Base-by-base conservation (phyloP, 1,140 invertebrate genomes). In the Apis dorsata region DNA sequence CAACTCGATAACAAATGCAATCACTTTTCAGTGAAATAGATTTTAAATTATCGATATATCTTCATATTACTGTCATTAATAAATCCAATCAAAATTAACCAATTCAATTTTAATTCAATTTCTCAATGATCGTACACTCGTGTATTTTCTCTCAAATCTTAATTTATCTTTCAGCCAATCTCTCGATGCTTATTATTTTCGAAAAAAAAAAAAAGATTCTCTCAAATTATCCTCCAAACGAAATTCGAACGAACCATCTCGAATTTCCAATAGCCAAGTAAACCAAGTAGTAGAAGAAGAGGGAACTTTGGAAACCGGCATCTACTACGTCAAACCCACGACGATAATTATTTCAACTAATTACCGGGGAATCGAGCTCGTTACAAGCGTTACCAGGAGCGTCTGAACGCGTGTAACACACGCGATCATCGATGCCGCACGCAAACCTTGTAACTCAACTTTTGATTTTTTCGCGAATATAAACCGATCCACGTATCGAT, bases 261-360 rank as follows among this genome's bases (percentile, higher is more conserved):
- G 19, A 51, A 65, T 15, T 65, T 44, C 17, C 63, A n/a, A 57
- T 68, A 60, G 69, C 51, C 28, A 24, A 8, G 60, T 53, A 21
- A 49, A 11, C 34, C 63, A 15, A 21, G 34, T 7, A 0, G 34
- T 7, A 7, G 5, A 34, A 1, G 34, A 44, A 5, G 19, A 19
- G 21, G n/a, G 44, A 9, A 65, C 44, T 51, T 68, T 49, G 44
- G 53, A 65, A 71, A 70, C 15, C 63, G 49, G n/a, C 53, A 28
- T 21, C 49, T 51, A 55, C 7, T 17, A 10, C 9, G 34, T 13
- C 24, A 21, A n/a, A 8, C 21, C 11, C 77, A 19, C 11, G 68
- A 62, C 24, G 51, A 80, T 80, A 80, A 80, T 72, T 72, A 80
- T 65, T 80, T 62, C 68, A 80, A 69, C 78, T 72, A 80, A 81